Conservation (phyloP, 1,140 invertebrate species). For the Conopomorpha cramerella region DNA sequence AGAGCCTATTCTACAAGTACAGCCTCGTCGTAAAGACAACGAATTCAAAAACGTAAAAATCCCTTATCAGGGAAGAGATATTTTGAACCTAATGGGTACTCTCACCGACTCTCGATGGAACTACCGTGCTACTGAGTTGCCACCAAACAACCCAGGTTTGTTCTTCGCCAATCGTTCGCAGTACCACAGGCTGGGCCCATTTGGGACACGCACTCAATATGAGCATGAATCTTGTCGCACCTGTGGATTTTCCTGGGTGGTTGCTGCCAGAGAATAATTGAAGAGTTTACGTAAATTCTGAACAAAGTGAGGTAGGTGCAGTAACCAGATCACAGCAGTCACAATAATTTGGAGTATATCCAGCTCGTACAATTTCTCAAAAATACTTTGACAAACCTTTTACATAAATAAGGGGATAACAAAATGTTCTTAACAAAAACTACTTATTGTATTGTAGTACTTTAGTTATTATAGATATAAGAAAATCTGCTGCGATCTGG, state of each 20-base stretch:
- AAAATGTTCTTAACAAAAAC: too few relatives aligned
- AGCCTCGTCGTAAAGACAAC: slow-evolving; percentile 39
- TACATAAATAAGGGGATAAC: too few relatives aligned
- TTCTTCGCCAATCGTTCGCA: slow-evolving; percentile 58
- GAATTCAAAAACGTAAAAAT: slow-evolving; percentile 39
- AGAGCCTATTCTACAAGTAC: slow-evolving; percentile 40
- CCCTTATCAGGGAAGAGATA: slow-evolving; percentile 39
- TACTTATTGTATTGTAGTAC: too few relatives aligned
- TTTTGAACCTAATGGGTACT: slow-evolving; percentile 51
- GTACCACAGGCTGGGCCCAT: slow-evolving; percentile 51
- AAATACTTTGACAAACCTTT: too few relatives aligned
- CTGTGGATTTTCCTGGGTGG: slow-evolving; percentile 49
- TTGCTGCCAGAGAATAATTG: slow-evolving; percentile 43
- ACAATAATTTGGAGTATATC: too few relatives aligned
- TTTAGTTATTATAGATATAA: too few relatives aligned
- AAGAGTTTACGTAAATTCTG: slow-evolving; percentile 28
- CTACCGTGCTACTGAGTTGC: slow-evolving; percentile 43
- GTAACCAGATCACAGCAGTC: too few relatives aligned
- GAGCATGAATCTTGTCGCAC: slow-evolving; percentile 45
- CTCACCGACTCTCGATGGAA: slow-evolving; percentile 45
- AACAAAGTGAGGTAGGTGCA: too few relatives aligned
- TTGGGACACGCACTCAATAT: slow-evolving; percentile 49
- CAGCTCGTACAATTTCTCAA: too few relatives aligned
- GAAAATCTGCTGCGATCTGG: slow-evolving; percentile 30
- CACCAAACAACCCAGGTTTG: slow-evolving; percentile 48